Evolutionary conservation across 2,113 vertebrate species (phyloP), one percentile per base, ranked within the genome.

Genomic region (Microcebus tavaratra): DNA sequence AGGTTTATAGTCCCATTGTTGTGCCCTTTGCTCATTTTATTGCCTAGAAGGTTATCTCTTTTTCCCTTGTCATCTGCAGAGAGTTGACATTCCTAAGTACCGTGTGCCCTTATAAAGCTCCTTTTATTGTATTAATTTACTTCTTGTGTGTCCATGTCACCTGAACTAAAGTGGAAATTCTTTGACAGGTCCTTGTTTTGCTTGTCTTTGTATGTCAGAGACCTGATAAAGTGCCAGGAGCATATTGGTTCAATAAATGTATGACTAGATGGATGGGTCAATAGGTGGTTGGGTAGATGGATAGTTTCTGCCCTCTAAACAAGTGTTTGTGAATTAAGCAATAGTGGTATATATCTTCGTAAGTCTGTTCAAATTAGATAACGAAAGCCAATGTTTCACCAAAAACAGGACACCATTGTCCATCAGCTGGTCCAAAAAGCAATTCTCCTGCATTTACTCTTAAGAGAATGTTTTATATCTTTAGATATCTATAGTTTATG

Each of bases 151-250:
- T 42, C n/a, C 29, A 67, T 59, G 5, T 79, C 59, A 18, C 14
- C 70, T 86, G 50, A 78, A 48, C 55, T 75, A 85, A 87, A 88
- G 15, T 17, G 75, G 34, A 90, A 59, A 34, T 34, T 83, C 11
- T 93, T 95, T 67, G 17, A 85, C 61, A 61, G 48, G 53, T 72
- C 42, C 11, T 94, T 68, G 21, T 48, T 97, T 85, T 90, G 53
- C 21, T 92, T 3, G 50, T 39, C n/a, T 94, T 90, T 91, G 23
- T 93, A 63, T 88, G 14, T 27, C 15, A 65, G 21, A 10, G 34
- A 78, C 27, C 25, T 45, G 11, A 12, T 70, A 48, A 55, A 80
- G 17, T 72, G 25, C 36, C 21, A 45, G 25, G 20, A 82, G 6
- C 59, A 27, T 82, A 39, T 73, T 72, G 89, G 3, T 96, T 50